Conservation (phyloP, 2,113 vertebrate genomes). For the Nannobrachium achirus region DNA sequence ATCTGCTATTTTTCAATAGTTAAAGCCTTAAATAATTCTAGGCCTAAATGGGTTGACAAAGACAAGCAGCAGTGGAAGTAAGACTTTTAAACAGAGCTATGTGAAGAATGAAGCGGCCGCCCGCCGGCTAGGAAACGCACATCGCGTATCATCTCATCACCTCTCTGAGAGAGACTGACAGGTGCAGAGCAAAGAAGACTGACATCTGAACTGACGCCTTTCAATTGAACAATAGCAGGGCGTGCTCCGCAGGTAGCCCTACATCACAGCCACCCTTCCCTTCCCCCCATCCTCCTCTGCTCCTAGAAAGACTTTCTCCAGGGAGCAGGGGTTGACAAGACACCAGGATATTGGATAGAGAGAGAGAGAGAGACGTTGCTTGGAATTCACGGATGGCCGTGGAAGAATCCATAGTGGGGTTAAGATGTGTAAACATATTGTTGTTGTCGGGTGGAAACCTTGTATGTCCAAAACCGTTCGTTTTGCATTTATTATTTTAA, state of each 20-base stretch:
- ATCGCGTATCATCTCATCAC: conserved; percentile 10
- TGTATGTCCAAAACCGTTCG: too few relatives aligned
- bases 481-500: too few relatives aligned
- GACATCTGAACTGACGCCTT: conserved; percentile 10
- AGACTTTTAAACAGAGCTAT: neutral
- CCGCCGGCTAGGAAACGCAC: conserved; percentile 22
- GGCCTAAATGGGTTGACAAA: too few relatives aligned
- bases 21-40: too few relatives aligned
- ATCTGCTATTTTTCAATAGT: too few relatives aligned
- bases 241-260: conserved; percentile 12
- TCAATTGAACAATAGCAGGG: conserved; percentile 12
- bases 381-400: conserved; percentile 8
- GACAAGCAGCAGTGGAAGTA: too few relatives aligned
- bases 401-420: conserved; percentile 9
- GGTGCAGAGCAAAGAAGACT: conserved; percentile 14
- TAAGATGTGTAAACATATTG: neutral
- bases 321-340: conserved; percentile 1
- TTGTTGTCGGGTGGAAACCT: too few relatives aligned
- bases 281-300: neutral
- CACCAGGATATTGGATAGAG: too few relatives aligned
- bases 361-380: neutral
- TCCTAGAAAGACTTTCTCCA: neutral
- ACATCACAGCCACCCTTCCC: too few relatives aligned
- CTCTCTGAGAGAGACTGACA: conserved; percentile 10
- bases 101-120: neutral